Evolutionary conservation across 2,888 invertebrate genomes (phyloP).

Genomic region (Acronicta leporina): DNA sequence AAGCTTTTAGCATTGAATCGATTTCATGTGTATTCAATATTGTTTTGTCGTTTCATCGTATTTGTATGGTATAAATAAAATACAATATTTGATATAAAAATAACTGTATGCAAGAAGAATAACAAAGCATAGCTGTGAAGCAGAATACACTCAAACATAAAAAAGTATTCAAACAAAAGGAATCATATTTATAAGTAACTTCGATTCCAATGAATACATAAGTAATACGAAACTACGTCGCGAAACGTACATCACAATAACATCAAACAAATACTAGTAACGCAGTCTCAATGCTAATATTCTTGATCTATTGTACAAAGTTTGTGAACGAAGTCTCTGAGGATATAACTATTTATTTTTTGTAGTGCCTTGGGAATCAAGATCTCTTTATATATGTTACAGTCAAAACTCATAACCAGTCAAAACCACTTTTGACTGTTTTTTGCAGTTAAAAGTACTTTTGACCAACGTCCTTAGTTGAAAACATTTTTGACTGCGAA

Average conservation of each 20-base stretch:
- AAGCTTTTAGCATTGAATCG: too few species aligned
- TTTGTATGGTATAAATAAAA: too few species aligned
- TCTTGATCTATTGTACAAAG: slow-evolving; percentile 34
- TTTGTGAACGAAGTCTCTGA: slow-evolving; percentile 34
- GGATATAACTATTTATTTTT: slow-evolving; percentile 41
- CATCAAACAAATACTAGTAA: slow-evolving; percentile 27
- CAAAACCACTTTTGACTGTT: too few species aligned
- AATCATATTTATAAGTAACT: slow-evolving; percentile 6
- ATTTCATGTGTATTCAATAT: too few species aligned
- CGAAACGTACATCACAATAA: slow-evolving; percentile 23
- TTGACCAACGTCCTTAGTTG: too few species aligned
- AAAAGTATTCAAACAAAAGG: slow-evolving; percentile 6
- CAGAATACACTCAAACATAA: background rate
- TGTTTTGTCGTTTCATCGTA: too few species aligned
- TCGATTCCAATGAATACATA: slow-evolving; percentile 19
- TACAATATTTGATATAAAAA: background rate
- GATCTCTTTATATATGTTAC: too few species aligned
- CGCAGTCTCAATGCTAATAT: slow-evolving; percentile 32
- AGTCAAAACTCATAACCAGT: too few species aligned
- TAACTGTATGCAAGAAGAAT: background rate
- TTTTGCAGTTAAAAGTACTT: too few species aligned
- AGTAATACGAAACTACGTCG: slow-evolving; percentile 17
- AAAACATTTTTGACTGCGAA: too few species aligned
- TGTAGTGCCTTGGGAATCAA: slow-evolving; percentile 5
- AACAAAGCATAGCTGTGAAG: slow-evolving; percentile 9